Conservation (phyloP, 2,888 invertebrate species). For the Drosophila merina region DNA sequence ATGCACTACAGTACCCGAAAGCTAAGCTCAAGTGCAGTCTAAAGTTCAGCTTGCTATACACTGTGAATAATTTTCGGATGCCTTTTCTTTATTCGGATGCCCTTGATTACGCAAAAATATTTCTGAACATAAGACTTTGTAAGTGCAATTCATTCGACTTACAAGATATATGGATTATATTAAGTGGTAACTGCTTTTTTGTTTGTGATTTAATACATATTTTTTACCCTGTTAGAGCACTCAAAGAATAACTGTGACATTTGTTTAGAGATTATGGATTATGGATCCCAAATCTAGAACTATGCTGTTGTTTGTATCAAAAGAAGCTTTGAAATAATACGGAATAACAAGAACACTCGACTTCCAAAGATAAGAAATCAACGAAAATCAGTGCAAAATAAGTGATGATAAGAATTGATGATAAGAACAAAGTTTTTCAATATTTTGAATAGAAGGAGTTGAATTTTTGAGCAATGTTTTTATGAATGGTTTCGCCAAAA, state of each 20-base stretch:
- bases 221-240: conserved; percentile 21
- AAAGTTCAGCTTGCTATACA: conserved; percentile 45
- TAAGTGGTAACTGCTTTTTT: neutral
- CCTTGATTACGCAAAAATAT: neutral
- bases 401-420: too few species aligned
- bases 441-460: too few species aligned
- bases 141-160: neutral
- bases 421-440: too few species aligned
- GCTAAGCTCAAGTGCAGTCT: conserved; percentile 63
- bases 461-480: too few species aligned
- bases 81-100: neutral
- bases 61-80: conserved; percentile 10
- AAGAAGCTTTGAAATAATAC: neutral
- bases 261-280: neutral
- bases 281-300: too few species aligned
- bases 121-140: conserved; percentile 4
- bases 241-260: conserved; percentile 9
- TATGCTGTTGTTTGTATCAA: too few species aligned
- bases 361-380: neutral
- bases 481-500: too few species aligned
- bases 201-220: conserved; percentile 5
- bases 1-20: conserved; percentile 53
- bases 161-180: neutral
- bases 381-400: neutral
- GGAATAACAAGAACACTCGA: neutral